Conservation (phyloP, 2,888 invertebrate species). For the Epinotia ramella region DNA sequence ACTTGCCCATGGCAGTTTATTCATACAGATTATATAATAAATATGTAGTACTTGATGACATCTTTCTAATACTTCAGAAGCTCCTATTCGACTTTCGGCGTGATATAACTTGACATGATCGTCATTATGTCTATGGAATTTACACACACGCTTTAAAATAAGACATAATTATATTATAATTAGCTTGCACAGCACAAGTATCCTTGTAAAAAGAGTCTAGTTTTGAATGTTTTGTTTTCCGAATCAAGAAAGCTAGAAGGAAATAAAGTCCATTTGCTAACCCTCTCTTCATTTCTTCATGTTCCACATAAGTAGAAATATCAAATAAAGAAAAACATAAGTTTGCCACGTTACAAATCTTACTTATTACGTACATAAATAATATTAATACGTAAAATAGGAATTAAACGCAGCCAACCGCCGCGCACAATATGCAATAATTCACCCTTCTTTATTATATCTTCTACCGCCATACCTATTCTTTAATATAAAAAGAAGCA, state of each 20-base stretch:
- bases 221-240: too few relatives aligned
- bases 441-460: slow-evolving; percentile 62
- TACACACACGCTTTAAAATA: too few relatives aligned
- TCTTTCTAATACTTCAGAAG: too few relatives aligned
- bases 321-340: slow-evolving; percentile 13
- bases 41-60: too few relatives aligned
- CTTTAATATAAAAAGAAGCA: slow-evolving; percentile 4
- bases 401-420: slow-evolving; percentile 66
- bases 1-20: too few relatives aligned
- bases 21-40: too few relatives aligned
- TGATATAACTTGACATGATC: too few relatives aligned
- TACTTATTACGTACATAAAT: slow-evolving; percentile 54
- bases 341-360: slow-evolving; percentile 35
- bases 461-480: slow-evolving; percentile 15
- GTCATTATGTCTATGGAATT: too few relatives aligned
- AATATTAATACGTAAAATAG: slow-evolving; percentile 62
- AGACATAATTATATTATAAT: too few relatives aligned
- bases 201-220: too few relatives aligned
- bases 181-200: too few relatives aligned
- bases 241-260: not conserved
- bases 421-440: slow-evolving; percentile 65
- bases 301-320: slow-evolving; percentile 4
- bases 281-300: not conserved
- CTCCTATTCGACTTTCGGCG: too few relatives aligned
- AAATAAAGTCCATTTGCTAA: not conserved